Base-by-base conservation (phyloP, 2,797 vertebrate genomes). In the Acestrorhynchus altus region DNA sequence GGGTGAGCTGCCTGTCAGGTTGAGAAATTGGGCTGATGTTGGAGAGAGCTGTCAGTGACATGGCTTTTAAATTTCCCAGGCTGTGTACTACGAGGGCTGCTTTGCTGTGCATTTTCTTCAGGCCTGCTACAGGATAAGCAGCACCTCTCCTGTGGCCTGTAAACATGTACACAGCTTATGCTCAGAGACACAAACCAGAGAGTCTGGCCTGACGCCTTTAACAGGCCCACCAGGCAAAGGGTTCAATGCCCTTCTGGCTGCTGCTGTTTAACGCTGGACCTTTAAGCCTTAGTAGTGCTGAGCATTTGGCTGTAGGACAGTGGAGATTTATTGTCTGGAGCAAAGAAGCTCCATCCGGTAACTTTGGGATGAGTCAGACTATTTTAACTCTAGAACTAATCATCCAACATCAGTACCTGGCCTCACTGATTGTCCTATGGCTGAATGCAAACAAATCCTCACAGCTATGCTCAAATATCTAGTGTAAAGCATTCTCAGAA, bases 1-100 rank as follows among this genome's bases (percentile, higher is more conserved):
- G 66, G 26, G 22, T 86, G 57, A 83, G 70, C 78, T 78, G 72
- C 65, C 63, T 85, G 85, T 86, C 84, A 83, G 46, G 28, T 72
- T 82, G 83, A 88, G 51, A 61, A 73, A 88, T 78, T 39, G 74
- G 18, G 56, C 60, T 72, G 79, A 80, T 61, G 54, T 52, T 61
- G 31, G 22, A 51, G 20, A 79, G 68, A 78, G 74, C 77, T 81
- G 78, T 75, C 66, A 65, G 60, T 81, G 87, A 86, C 83, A 83
- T 57, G 46, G 57, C 79, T 72, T 79, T 86, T 86, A 83, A 78
- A 85, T 85, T 77, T 80, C 40, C 63, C 39, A 8, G 63, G 31
- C 44, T 44, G 52, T 69, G 35, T 60, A 49, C 57, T 44, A 13
- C 60, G 16, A 40, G 28, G 52, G 57, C 65, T 39, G 57, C 44